phyloP scores from a whole-genome alignment of 2,888 invertebrate species.

The Fissipunctia ypsillon region DNA sequence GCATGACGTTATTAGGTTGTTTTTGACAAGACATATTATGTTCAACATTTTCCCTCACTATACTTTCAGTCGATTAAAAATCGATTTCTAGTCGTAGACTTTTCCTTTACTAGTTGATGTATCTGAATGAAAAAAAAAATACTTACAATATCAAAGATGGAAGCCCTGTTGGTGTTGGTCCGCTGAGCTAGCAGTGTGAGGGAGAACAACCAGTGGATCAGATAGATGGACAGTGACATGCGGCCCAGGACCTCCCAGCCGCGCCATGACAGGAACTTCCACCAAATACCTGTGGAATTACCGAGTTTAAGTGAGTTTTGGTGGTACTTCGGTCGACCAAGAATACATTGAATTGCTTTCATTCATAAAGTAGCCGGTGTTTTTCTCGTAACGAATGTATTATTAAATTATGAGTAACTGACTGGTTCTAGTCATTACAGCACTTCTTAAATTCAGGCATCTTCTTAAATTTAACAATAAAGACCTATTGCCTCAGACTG shows the following conservation, averaged over 20 bases:
- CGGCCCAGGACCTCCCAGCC: constrained; percentile 77
- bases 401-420: not conserved
- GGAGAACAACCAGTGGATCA: constrained; percentile 77
- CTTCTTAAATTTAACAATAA: no score
- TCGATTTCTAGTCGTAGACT: not conserved
- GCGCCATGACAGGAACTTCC: constrained; percentile 78
- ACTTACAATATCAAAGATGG: constrained; percentile 69
- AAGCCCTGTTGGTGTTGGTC: constrained; percentile 56
- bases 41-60: not conserved
- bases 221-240: constrained; percentile 77
- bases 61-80: not conserved
- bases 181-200: constrained; percentile 69
- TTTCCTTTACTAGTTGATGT: not conserved
- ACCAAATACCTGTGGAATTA: constrained; percentile 68
- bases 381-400: not conserved
- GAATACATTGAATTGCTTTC: not conserved
- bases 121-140: not conserved
- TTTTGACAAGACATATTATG: no score
- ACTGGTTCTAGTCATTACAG: not conserved
- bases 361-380: not conserved
- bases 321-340: not conserved
- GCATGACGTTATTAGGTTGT: no score
- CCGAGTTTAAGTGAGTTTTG: not conserved
- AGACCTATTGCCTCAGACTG: no score
- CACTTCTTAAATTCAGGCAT: no score